phyloP scores from a whole-genome alignment of 2,113 vertebrate species.

The Pelecanoides urinatrix region DNA sequence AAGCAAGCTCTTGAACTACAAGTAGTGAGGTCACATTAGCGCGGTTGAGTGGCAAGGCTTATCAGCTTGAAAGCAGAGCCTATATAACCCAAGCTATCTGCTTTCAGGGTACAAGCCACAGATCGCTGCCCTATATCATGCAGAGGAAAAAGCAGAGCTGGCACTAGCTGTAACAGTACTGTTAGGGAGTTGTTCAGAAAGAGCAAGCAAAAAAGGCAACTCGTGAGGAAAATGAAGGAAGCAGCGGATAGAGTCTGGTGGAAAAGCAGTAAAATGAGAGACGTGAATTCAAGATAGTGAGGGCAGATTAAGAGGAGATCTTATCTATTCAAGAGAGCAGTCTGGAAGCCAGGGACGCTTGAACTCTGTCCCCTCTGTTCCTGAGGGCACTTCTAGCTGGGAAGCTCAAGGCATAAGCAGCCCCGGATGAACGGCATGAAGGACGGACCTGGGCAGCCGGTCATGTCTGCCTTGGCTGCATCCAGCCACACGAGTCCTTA shows the following conservation, averaged over 20 bases:
- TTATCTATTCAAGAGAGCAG: neutral
- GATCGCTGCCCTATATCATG: neutral
- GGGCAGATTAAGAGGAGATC: neutral
- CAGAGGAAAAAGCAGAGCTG: neutral
- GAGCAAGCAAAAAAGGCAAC: neutral
- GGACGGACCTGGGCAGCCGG: rapidly evolving
- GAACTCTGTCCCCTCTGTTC: neutral
- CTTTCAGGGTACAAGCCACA: neutral
- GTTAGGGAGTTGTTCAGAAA: neutral
- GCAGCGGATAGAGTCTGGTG: neutral
- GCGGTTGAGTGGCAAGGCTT: neutral
- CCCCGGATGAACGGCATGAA: rapidly evolving
- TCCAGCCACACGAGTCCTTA: no score
- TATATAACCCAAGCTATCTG: neutral
- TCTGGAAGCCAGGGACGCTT: neutral
- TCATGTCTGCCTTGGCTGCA: no score
- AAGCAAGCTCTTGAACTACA: neutral
- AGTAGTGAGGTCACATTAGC: neutral
- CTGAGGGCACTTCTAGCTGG: neutral
- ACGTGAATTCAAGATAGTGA: neutral
- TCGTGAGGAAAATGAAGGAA: neutral
- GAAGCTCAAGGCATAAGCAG: neutral
- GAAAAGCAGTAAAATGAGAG: neutral
- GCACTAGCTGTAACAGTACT: neutral
- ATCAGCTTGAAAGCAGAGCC: neutral